Percentiles rank a stretch among this genome's conserved stretches.
phyloP scores from a whole-genome alignment of 2,888 invertebrate species.

The Diabrotica balteata region DNA sequence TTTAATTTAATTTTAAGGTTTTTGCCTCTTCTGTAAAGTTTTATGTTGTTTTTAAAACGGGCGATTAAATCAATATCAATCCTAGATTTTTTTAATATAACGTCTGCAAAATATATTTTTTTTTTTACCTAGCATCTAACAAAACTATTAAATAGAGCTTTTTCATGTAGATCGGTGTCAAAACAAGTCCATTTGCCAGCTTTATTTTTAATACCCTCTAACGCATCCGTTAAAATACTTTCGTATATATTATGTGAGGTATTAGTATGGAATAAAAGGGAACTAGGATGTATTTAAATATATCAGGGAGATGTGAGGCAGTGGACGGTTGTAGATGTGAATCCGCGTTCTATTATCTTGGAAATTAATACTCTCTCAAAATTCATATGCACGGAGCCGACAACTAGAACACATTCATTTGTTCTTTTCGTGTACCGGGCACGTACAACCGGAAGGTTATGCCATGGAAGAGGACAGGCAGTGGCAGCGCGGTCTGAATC shows the following conservation, averaged over 20 bases:
- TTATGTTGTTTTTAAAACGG: no score
- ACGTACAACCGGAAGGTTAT: constrained; percentile 36
- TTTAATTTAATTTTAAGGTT: no score
- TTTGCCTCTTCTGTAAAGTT: no score
- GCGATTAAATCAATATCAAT: no score
- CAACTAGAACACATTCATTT: constrained; percentile 43
- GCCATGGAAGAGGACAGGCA: constrained; percentile 9
- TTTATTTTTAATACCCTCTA: no score
- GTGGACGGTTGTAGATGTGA: constrained; percentile 44
- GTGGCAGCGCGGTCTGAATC: not conserved
- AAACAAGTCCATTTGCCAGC: no score
- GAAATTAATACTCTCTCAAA: constrained; percentile 53
- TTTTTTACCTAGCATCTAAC: no score
- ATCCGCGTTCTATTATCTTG: constrained; percentile 45
- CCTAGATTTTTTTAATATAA: no score
- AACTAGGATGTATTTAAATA: constrained; percentile 33
- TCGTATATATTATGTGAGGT: constrained; percentile 1
- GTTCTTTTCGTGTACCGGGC: constrained; percentile 44
- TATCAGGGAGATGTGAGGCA: constrained; percentile 46
- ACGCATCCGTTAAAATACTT: constrained; percentile 1
- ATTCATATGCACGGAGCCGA: constrained; percentile 53
- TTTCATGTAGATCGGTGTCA: no score
- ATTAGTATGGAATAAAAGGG: constrained; percentile 16
- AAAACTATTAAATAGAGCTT: no score
- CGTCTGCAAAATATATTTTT: no score